Base-by-base conservation (phyloP, 2,113 vertebrate genomes). In the Piprites chloris region DNA sequence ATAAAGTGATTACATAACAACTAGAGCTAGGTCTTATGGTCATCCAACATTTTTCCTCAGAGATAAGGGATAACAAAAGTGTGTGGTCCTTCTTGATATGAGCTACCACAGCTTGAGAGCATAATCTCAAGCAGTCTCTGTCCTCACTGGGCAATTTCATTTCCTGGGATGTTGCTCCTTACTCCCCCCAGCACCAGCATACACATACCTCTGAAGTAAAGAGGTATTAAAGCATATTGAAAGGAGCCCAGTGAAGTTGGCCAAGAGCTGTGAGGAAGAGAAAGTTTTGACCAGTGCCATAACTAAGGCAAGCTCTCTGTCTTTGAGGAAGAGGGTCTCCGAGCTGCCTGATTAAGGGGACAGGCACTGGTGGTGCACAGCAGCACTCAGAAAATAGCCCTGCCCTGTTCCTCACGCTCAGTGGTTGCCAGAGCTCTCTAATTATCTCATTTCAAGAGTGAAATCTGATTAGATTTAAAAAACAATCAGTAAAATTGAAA, bases 391-490 rank as follows among this genome's bases (percentile, higher is more conserved):
- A 21, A 44, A 73, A 41, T 32, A 86, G 11, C 37, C 28, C 47
- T 90, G 32, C 33, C 17, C 24, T 35, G 11, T 32, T 83, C 47
- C 68, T 77, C 33, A 50, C 68, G 80, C 16, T 15, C 62, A 89
- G 21, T 2, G 0, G 9, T 53, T 90, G 82, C 88, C 94, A 95
- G 83, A 89, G 50, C 65, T 84, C 33, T 50, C 79, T 90, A 30
- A 59, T 93, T 91, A 93, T 91, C 71, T 96, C 42, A 73, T 95
- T 93, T 91, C 47, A 72, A 79, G 85, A 83, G 21, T 53, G 61
- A 91, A 97, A 96, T 93, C 66, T 58, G 49, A 85, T 94, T 96
- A 93, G 50, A 58, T 56, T 85, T 67, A 67, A 77, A 94, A 91
- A 75, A 1, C 74, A 66, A 76, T 94, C 71, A 77, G 66, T 58